Percentiles rank a stretch among this genome's conserved stretches.
phyloP scores from a whole-genome alignment of 2,888 invertebrate species.

The Pyrgus malvae region DNA sequence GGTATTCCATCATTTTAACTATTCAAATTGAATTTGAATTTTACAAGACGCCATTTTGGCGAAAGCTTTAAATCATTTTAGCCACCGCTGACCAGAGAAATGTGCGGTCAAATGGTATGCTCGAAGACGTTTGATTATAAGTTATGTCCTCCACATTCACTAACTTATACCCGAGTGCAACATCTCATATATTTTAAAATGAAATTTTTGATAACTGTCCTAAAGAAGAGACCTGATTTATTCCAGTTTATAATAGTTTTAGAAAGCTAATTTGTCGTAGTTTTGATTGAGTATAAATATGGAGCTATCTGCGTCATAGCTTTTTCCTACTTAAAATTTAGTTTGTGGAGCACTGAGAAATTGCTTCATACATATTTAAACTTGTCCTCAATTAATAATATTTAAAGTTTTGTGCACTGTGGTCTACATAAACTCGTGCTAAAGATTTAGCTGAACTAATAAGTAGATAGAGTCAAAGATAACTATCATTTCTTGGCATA shows the following conservation, averaged over 20 bases:
- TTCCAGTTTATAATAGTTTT: neutral
- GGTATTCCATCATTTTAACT: no score
- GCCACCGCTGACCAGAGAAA: slow-evolving; percentile 4
- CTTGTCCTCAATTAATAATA: no score
- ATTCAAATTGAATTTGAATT: neutral
- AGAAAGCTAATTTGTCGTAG: neutral
- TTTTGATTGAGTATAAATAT: no score
- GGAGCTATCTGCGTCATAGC: no score
- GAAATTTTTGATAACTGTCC: slow-evolving; percentile 16
- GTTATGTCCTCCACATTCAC: slow-evolving; percentile 15
- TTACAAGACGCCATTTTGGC: neutral
- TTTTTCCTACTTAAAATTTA: no score
- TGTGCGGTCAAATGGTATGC: slow-evolving; percentile 7
- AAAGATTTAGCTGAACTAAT: no score
- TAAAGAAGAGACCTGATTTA: neutral
- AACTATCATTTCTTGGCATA: no score
- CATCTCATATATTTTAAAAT: slow-evolving; percentile 17
- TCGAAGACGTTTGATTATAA: slow-evolving; percentile 20
- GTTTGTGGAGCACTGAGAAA: no score
- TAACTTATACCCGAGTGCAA: slow-evolving; percentile 12
- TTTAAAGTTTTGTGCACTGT: no score
- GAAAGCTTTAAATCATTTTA: neutral
- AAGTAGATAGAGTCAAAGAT: no score
- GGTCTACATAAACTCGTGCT: no score
- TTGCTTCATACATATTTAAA: no score